Evolutionary conservation across 1,140 invertebrate species (phyloP).

Genomic region (Danaus plexippus): DNA sequence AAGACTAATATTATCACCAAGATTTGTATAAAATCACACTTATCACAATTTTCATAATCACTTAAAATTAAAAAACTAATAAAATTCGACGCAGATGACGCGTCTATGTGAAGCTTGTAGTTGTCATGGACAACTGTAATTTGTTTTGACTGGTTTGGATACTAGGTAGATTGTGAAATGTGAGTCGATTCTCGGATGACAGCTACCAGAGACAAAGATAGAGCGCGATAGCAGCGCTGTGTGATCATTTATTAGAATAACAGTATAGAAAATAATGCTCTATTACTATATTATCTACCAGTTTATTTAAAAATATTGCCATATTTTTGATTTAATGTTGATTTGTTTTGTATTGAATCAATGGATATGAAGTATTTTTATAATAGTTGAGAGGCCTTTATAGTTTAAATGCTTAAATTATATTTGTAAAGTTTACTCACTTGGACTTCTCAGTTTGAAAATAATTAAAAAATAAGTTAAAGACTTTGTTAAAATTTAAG

Average conservation of each 20-base stretch:
- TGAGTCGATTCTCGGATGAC: conserved; percentile 12
- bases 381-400: no score
- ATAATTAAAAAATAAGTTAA: no score
- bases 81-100: conserved; percentile 66
- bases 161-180: conserved; percentile 22
- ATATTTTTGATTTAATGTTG: background rate
- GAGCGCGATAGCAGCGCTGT: conserved; percentile 2
- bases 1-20: conserved; percentile 67
- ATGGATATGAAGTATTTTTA: background rate
- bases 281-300: background rate
- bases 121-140: conserved; percentile 48
- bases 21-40: conserved; percentile 69
- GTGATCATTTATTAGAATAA: no score
- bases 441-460: no score
- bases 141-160: conserved; percentile 16
- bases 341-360: background rate
- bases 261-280: no score
- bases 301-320: conserved; percentile 1
- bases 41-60: conserved; percentile 71
- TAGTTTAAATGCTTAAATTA: no score
- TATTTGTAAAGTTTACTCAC: no score
- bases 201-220: background rate
- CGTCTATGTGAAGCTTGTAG: conserved; percentile 63
- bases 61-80: conserved; percentile 64
- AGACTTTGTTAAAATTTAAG: no score